Base-by-base conservation (phyloP, 2,888 invertebrate genomes). In the Tridacna crocea region DNA sequence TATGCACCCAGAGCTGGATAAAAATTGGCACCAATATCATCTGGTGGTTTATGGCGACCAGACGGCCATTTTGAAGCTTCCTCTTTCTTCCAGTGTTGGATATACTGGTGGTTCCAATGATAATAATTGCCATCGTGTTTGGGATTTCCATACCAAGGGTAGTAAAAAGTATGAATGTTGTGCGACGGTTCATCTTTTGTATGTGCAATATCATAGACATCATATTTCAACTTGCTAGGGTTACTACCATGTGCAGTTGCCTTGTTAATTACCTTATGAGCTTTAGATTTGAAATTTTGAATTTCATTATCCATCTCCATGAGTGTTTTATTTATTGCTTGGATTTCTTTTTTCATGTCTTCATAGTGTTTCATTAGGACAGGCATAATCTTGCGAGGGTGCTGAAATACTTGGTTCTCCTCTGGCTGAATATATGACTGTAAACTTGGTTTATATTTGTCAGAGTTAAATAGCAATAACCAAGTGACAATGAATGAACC, bases 1-100 rank as follows among this genome's bases (percentile, higher is more conserved):
- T 96, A 96, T 58, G 95, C 94, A 1, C 95, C 96, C 17, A 96
- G 91, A 63, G 91, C 80, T 12, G 96, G 96, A 88, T 95, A 96
- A 88, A 94, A 96, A 88, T 95, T 95, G 13, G 95, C 93, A 0
- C 95, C 95, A 72, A 96, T 95, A 88, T 96, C 95, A 75, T 95
- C 94, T 1, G 96, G 96, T 0, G 96, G 96, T 51, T 91, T 88
- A 89, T 96, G 96, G 19, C 87, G 90, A 24, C 95, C 95, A 12
- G 93, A 94, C 0, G 95, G 95, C 92, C 95, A 95, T 19, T 95
- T 92, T 79, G 93, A 92, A 15, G 92, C 94, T 75, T 95, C 94
- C 15, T 87, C 79, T 70, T 88, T 83, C 70, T 93, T 90, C 94
- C 94, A 95, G 87, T 94, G 93, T 4, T 90, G 92, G 36, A 94